Evolutionary conservation across 2,113 vertebrate genomes (phyloP), one percentile per base, ranked within the genome.

Genomic region (Hippocampus zosterae): DNA sequence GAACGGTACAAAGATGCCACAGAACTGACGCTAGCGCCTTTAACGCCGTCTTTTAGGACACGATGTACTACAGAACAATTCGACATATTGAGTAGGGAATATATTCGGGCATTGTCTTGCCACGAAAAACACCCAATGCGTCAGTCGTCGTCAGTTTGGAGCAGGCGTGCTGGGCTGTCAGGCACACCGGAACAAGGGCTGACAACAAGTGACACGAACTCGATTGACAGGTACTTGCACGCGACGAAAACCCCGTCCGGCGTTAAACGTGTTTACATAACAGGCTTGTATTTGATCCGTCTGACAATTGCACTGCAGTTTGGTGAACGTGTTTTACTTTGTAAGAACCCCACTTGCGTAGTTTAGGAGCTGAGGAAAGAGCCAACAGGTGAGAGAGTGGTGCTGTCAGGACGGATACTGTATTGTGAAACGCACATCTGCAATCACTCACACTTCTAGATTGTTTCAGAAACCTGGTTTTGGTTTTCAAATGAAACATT

Each of bases 141-240:
- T 25, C 53, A 2, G 42, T 44, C 65, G 53, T 16, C 55, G 21
- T 37, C 44, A 8, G 63, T 25, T 33, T 44, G 37, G 81, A 78
- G 60, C 67, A 21, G 5, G 27, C 40, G 67, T 65, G 53, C 57
- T 37, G 62, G 52, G 63, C 72, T 3, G 52, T n/a, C 2, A 48
- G 33, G 21, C 55, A 52, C 74, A 73, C 55, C 72, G 77, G 77
- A 79, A 75, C 74, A 74, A 44, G 67, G 40, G 55, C 42, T 44
- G 42, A 44, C 42, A 44, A 44, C 42, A 44, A 44, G 70, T 75
- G 84, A 65, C 82, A 68, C 75, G 23, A 55, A 72, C 73, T n/a
- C 68, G 76, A 75, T 33, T 86, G 81, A 87, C 86, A 86, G 89
- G 86, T 88, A 87, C 55, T 84, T 19, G 18, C 60, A 2, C 41